Evolutionary conservation across 1,140 invertebrate species (phyloP).

Genomic region (Drosophila triauraria): DNA sequence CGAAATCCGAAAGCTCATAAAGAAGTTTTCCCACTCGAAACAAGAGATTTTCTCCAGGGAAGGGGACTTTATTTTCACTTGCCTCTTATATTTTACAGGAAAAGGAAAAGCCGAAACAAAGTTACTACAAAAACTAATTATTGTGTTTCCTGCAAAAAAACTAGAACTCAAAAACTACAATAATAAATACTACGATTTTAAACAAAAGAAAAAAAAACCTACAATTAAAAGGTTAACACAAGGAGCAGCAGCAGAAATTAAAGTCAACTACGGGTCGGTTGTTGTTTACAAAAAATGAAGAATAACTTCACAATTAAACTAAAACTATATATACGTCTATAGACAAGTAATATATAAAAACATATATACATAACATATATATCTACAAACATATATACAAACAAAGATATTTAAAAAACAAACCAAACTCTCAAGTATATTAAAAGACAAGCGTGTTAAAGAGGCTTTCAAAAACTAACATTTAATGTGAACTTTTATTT

Average conservation of each 20-base stretch:
- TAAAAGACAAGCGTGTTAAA: slow-evolving; percentile 51
- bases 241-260: slow-evolving; percentile 11
- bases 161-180: slow-evolving; percentile 33
- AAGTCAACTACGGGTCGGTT: slow-evolving; percentile 55
- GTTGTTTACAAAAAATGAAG: slow-evolving; percentile 17
- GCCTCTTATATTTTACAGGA: slow-evolving; percentile 18
- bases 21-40: slow-evolving; percentile 8
- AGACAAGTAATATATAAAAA: slow-evolving; percentile 26
- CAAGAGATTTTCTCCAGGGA: slow-evolving; percentile 5
- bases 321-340: slow-evolving; percentile 24
- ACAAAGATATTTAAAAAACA: too few species aligned
- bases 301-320: slow-evolving; percentile 10
- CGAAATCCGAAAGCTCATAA: slow-evolving; percentile 30
- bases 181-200: slow-evolving; percentile 43
- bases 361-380: slow-evolving; percentile 26
- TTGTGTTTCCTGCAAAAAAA: slow-evolving; percentile 50
- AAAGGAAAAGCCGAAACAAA: slow-evolving; percentile 19
- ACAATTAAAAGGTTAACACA: slow-evolving; percentile 43
- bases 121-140: slow-evolving; percentile 34
- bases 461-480: slow-evolving; percentile 59
- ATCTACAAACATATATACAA: slow-evolving; percentile 8
- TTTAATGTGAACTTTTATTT: slow-evolving; percentile 27
- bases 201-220: not conserved
- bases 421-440: slow-evolving; percentile 13
- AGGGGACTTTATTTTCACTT: not conserved